Evolutionary conservation across 2,888 invertebrate species (phyloP).

Genomic region (Shargacucullia verbasci): DNA sequence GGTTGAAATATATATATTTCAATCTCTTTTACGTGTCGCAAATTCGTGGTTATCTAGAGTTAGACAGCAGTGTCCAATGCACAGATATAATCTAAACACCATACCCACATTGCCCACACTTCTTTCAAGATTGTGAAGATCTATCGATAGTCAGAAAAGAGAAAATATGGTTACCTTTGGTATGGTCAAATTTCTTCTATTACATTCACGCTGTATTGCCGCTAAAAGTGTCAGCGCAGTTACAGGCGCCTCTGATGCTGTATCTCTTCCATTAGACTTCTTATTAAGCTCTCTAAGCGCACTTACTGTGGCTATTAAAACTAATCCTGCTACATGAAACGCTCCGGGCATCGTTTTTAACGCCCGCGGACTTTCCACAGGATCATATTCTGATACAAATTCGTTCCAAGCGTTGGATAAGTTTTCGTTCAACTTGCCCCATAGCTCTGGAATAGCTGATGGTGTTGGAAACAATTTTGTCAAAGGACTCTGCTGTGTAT

Average conservation of each 20-base stretch:
- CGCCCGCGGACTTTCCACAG: constrained; percentile 92
- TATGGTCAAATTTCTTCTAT: constrained; percentile 78
- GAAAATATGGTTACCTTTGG: constrained; percentile 69
- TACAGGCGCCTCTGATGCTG: constrained; percentile 73
- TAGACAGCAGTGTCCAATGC: no score
- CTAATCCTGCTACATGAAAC: constrained; percentile 90
- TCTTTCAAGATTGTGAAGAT: no score
- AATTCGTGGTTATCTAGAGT: no score
- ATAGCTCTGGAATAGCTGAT: constrained; percentile 90
- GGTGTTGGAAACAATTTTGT: constrained; percentile 89
- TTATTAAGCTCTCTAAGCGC: constrained; percentile 90
- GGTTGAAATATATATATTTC: no score
- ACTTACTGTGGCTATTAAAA: constrained; percentile 91
- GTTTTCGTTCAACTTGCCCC: constrained; percentile 91
- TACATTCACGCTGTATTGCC: constrained; percentile 78
- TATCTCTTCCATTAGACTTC: constrained; percentile 73
- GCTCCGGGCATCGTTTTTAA: constrained; percentile 89
- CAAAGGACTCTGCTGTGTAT: constrained; percentile 80
- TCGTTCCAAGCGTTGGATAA: constrained; percentile 94
- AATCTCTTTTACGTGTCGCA: no score
- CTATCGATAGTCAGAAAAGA: no score
- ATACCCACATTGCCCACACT: no score
- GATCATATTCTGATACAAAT: constrained; percentile 93
- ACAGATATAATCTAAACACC: no score
- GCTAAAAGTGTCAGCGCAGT: constrained; percentile 83